Base-by-base conservation (phyloP, 2,888 invertebrate genomes). In the Drosophila vallismaia region DNA sequence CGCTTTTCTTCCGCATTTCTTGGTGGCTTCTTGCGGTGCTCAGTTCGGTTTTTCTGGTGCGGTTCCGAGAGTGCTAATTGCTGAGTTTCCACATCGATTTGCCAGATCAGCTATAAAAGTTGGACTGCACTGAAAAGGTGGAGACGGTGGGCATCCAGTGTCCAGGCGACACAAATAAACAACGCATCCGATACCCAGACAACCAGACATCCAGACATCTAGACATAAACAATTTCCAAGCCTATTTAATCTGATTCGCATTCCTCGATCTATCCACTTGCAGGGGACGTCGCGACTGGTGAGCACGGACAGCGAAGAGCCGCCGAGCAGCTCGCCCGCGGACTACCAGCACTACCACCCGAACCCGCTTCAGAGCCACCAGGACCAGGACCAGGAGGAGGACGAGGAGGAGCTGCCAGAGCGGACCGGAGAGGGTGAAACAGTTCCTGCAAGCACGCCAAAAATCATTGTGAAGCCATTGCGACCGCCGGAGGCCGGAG, bases 201-300 rank as follows among this genome's bases (percentile, higher is more conserved):
- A 9, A 19, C 19, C 19, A 19, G 19, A 19, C 19, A 1, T 19
- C 19, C 19, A 19, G 19, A 19, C 19, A 5, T 28, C 10, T n/a
- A 36, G 36, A 36, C 12, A 49, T 14, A n/a, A 49, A 31, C 14
- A 36, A 38, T 7, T 14, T 7, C 9, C 24, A n/a, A 52, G 6
- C 29, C 8, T 31, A 52, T 12, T 3, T 36, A 10, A 48, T 49
- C 33, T 49, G 14, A 64, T 6, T n/a, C 36, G 5, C 12, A 50
- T 14, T 70, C 12, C 33, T 29, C 29, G 14, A 14, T 5, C 44
- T 26, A 14, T 29, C 40, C 40, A 26, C 19, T 71, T 75, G 52
- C 70, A 92, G 92, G 94, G 94, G 53, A 94, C 94, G 60, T 94
- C 94, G 52, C 93, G 94, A 76, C 93, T 94, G 89, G 94, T 94